A percentile compares a stretch with the other conserved stretches of the same genome.
Evolutionary conservation across 35 echinoderm and acorn worm species (phyloP).

Genomic region (Lytechinus pictus): DNA sequence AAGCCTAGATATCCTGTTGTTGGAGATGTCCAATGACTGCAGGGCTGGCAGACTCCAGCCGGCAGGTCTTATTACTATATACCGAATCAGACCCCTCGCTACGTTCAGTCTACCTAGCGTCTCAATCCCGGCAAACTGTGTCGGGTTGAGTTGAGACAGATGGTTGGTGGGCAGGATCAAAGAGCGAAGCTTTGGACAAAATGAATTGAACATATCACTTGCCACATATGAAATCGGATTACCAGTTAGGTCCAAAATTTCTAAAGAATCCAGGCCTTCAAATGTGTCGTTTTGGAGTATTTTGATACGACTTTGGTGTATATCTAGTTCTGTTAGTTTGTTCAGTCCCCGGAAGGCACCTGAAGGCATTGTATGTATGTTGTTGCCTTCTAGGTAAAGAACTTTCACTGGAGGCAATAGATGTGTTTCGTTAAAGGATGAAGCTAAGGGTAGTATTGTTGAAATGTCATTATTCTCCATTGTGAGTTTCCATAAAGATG

Average conservation of each 20-base stretch:
- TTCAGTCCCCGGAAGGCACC: neutral
- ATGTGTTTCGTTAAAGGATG: neutral
- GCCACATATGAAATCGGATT: neutral
- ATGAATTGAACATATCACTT: neutral
- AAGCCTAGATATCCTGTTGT: neutral
- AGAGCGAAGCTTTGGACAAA: neutral
- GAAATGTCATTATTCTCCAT: neutral
- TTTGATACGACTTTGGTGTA: neutral
- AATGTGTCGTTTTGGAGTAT: constrained; percentile 22
- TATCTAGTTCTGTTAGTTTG: neutral
- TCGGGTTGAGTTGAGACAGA: neutral
- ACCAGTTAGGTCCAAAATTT: neutral
- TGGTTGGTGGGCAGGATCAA: neutral
- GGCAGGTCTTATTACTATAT: neutral
- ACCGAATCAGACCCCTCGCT: neutral
- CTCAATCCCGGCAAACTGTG: neutral
- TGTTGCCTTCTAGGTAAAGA: neutral
- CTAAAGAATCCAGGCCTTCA: constrained; percentile 11
- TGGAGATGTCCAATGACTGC: constrained; percentile 15
- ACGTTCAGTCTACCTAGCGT: neutral
- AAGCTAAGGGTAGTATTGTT: neutral
- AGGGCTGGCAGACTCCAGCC: neutral
- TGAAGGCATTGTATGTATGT: neutral
- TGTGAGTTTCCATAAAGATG: neutral
- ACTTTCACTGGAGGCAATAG: neutral